These are phyloP conservation scores for Pampus argenteus DNA, from an alignment of 2,797 vertebrate genomes.

Conservation along the genomic window DNA sequence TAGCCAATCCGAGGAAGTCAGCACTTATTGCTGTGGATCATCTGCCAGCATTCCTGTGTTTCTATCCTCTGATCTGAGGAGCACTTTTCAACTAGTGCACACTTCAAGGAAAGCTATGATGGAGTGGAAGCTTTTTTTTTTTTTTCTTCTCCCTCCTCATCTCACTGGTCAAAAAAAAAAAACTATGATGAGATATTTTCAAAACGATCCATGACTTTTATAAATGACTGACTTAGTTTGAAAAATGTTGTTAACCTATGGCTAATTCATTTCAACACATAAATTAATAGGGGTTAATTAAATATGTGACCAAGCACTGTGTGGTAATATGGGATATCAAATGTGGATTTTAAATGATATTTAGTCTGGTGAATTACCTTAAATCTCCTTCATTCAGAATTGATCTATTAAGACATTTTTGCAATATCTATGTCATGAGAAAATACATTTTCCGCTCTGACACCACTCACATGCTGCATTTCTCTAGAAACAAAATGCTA, in stretches of 20 bases:
- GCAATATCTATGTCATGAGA: not conserved
- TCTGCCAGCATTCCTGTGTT: slow-evolving; percentile 56
- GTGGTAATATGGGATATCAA: slow-evolving; percentile 21
- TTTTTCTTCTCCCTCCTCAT: not conserved
- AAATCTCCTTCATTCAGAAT: slow-evolving; percentile 5
- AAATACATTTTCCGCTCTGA: not conserved
- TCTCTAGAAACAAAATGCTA: not conserved
- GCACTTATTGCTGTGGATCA: slow-evolving; percentile 64
- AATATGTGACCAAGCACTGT: slow-evolving; percentile 17
- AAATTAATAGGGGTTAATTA: slow-evolving; percentile 61
- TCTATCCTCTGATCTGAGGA: slow-evolving; percentile 57
- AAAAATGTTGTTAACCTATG: slow-evolving; percentile 56
- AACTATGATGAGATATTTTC: slow-evolving; percentile 9
- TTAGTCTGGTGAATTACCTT: not conserved
- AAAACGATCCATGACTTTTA: too few relatives aligned
- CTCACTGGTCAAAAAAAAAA: slow-evolving; percentile 30
- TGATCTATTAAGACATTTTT: slow-evolving; percentile 6
- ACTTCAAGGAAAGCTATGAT: slow-evolving; percentile 58
- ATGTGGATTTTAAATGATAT: not conserved
- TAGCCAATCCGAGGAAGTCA: slow-evolving; percentile 62
- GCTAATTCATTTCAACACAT: slow-evolving; percentile 67
- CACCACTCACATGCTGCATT: not conserved
- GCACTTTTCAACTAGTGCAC: slow-evolving; percentile 47
- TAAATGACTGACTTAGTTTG: too few relatives aligned
- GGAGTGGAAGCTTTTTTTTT: slow-evolving; percentile 34